Percentiles rank a stretch among this genome's conserved stretches.
Conservation (phyloP, 35 echinoderm and acorn worm species). For the Lytechinus pictus region DNA sequence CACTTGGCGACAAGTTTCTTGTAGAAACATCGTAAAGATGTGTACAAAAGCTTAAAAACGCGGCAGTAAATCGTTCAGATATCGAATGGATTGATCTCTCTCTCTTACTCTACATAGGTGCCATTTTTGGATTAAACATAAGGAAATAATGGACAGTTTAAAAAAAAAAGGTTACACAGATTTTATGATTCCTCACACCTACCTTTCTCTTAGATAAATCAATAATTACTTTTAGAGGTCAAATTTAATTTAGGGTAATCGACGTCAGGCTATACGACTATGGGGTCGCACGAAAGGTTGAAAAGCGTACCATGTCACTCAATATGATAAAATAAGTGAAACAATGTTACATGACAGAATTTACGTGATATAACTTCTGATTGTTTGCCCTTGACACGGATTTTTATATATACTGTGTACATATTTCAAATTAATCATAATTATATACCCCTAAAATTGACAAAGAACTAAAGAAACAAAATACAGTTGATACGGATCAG, state of each 20-base stretch:
- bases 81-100: background rate
- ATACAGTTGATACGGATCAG: too few relatives aligned
- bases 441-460: too few relatives aligned
- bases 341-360: too few relatives aligned
- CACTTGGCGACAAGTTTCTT: conserved; percentile 36
- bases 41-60: background rate
- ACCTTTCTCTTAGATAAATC: background rate
- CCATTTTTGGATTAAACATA: background rate
- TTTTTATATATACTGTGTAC: too few relatives aligned
- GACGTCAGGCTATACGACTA: background rate
- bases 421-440: too few relatives aligned
- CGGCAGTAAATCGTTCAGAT: conserved; percentile 24
- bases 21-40: conserved; percentile 25
- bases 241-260: background rate
- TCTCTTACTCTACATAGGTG: background rate
- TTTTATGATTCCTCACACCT: background rate
- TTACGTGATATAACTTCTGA: too few relatives aligned
- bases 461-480: too few relatives aligned
- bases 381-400: too few relatives aligned
- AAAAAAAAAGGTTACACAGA: background rate
- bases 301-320: too few relatives aligned
- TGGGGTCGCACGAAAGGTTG: background rate
- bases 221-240: background rate
- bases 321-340: too few relatives aligned
- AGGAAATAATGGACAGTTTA: background rate